Percentiles rank a stretch among this genome's conserved stretches.
phyloP scores from a whole-genome alignment of 2,113 vertebrate species.

The Hylia prasina region DNA sequence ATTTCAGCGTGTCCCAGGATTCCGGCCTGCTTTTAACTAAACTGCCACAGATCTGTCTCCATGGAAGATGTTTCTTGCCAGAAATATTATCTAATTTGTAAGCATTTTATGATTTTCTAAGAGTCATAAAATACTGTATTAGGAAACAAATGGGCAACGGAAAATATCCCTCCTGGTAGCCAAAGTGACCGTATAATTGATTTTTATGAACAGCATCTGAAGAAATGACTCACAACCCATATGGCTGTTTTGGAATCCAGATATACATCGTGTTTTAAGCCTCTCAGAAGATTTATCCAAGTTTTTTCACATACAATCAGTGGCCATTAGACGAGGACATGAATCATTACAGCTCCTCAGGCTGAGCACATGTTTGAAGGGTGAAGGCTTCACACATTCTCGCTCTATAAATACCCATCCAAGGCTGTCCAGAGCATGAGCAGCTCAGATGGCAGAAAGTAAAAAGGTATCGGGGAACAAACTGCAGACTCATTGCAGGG shows the following conservation, averaged over 20 bases:
- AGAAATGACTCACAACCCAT: slow-evolving; percentile 57
- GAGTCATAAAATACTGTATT: slow-evolving; percentile 35
- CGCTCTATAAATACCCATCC: slow-evolving; percentile 32
- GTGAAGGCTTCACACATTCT: slow-evolving; percentile 35
- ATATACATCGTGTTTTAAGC: background rate
- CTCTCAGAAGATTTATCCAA: slow-evolving; percentile 46
- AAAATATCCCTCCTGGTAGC: slow-evolving; percentile 24
- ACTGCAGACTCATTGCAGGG: slow-evolving; percentile 32
- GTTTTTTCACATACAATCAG: slow-evolving; percentile 39
- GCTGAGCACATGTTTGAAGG: background rate
- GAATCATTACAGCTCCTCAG: slow-evolving; percentile 45
- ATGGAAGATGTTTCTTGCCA: background rate
- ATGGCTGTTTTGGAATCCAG: slow-evolving; percentile 30
- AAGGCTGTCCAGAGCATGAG: background rate
- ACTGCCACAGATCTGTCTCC: background rate
- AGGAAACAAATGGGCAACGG: slow-evolving; percentile 18
- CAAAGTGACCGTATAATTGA: slow-evolving; percentile 24
- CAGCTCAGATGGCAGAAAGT: background rate
- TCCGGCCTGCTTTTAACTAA: background rate
- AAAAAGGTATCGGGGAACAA: background rate
- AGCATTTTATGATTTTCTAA: slow-evolving; percentile 37
- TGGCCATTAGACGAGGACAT: slow-evolving; percentile 40
- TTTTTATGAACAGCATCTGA: slow-evolving; percentile 37
- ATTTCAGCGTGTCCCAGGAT: background rate
- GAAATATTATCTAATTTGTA: slow-evolving; percentile 53